Evolutionary conservation across 2,888 invertebrate species (phyloP).

Genomic region (Drosophila parthenogenetica): DNA sequence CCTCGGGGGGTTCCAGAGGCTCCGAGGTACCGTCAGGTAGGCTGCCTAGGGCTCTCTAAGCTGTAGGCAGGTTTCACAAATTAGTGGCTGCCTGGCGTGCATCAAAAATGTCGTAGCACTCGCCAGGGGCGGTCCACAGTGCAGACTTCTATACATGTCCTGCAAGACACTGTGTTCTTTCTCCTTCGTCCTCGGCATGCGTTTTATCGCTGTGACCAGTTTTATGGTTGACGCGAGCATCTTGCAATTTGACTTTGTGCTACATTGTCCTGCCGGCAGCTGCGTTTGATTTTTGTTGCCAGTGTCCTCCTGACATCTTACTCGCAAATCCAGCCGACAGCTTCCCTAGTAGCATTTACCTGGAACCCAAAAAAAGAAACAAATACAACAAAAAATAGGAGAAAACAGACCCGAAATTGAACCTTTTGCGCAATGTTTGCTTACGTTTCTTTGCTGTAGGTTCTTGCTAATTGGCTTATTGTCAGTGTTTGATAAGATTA

Average conservation of each 20-base stretch:
- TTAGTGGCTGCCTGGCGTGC: slow-evolving; percentile 65
- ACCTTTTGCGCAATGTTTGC: slow-evolving; percentile 69
- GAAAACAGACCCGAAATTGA: slow-evolving; percentile 11
- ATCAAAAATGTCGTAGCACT: slow-evolving; percentile 46
- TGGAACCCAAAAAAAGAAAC: slow-evolving; percentile 29
- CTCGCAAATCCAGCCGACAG: slow-evolving; percentile 48
- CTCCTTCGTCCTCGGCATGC: slow-evolving; percentile 30
- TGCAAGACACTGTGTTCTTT: slow-evolving; percentile 23
- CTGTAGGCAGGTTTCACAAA: slow-evolving; percentile 78
- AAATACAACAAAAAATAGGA: slow-evolving; percentile 2
- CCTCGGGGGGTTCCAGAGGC: slow-evolving; percentile 4
- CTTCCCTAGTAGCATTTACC: slow-evolving; percentile 74
- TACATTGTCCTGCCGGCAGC: slow-evolving; percentile 67
- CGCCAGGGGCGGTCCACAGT: slow-evolving; percentile 65
- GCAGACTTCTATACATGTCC: slow-evolving; percentile 1
- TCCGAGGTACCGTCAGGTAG: slow-evolving; percentile 12
- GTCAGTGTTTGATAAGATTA: slow-evolving; percentile 80
- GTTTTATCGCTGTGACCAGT: slow-evolving; percentile 65
- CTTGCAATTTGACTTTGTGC: slow-evolving; percentile 51
- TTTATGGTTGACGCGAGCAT: slow-evolving; percentile 73
- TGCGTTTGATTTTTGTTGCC: slow-evolving; percentile 57
- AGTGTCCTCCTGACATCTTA: slow-evolving; percentile 62
- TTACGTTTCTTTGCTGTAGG: slow-evolving; percentile 68
- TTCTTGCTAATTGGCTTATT: slow-evolving; percentile 81
- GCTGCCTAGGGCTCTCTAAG: slow-evolving; percentile 54